Evolutionary conservation across 2,797 vertebrate genomes (phyloP), one percentile per base, ranked within the genome.

Genomic region (Sebastes hubbsi): DNA sequence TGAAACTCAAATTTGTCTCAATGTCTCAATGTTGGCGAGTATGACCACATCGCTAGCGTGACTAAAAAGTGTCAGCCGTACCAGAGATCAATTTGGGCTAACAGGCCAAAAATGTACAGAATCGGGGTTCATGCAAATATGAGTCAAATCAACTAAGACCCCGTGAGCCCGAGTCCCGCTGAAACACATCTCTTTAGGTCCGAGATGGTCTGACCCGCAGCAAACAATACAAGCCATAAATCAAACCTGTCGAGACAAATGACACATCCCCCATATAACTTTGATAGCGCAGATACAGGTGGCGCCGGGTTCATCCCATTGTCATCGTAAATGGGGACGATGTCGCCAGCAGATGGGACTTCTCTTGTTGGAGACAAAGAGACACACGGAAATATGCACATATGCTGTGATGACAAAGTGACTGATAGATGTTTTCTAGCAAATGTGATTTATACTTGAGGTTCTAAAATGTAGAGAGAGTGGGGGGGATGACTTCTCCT

Each of bases 171-270:
- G 11, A 67, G 63, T 22, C 61, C 27, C 9, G 46, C 56, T 62
- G 24, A 80, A 86, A 72, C 63, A 64, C 78, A 78, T 74, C 64
- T 63, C 60, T 73, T 75, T 58, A 38, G 62, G 20, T 58, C 55
- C 1, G 16, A 38, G 58, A 82, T 75, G 58, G 76, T 76, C 34
- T 55, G 62, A 75, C 79, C 67, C 9, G 36, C 54, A 67, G 74
- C 67, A 75, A 89, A 90, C 83, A 88, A 86, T 90, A 80, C 64
- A 76, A 68, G 80, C 78, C 77, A 90, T 88, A 89, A 88, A 91
- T 89, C 84, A 90, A 75, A 62, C 59, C 78, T 85, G 77, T 85
- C 86, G 62, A 22, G 60, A 82, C 65, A 81, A 89, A 89, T 78
- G 77, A 77, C 67, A 72, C 70, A 71, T 73, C 79, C 79, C 65